Conservation (phyloP, 2,113 vertebrate genomes). For the Xiphophorus hellerii region DNA sequence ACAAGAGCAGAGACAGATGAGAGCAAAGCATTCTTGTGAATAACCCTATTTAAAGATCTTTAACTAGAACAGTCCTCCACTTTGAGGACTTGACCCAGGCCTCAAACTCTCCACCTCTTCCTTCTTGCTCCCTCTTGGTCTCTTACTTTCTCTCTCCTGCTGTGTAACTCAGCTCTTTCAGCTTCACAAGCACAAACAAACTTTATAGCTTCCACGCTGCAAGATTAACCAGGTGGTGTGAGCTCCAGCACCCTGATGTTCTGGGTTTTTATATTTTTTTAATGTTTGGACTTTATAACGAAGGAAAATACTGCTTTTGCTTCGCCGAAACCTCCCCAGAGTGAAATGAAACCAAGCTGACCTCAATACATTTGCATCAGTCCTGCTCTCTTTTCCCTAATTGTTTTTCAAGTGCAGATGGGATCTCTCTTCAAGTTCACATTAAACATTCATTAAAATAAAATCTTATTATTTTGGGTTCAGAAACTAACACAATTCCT, state of each 20-base stretch:
- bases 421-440: slow-evolving; percentile 19
- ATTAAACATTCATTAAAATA: slow-evolving; percentile 52
- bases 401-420: slow-evolving; percentile 50
- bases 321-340: slow-evolving; percentile 7
- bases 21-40: slow-evolving; percentile 51
- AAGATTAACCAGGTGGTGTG: slow-evolving; percentile 18
- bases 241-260: background rate
- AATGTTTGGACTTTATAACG: slow-evolving; percentile 29
- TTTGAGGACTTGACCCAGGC: slow-evolving; percentile 70
- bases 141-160: slow-evolving; percentile 16
- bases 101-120: slow-evolving; percentile 30
- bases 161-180: slow-evolving; percentile 26
- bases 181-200: slow-evolving; percentile 29
- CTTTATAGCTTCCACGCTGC: slow-evolving; percentile 22
- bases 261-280: slow-evolving; percentile 9
- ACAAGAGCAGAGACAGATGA: slow-evolving; percentile 62
- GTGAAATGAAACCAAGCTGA: slow-evolving; percentile 38
- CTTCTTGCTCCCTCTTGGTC: slow-evolving; percentile 25
- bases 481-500: slow-evolving; percentile 1
- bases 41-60: slow-evolving; percentile 78
- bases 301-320: background rate
- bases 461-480: slow-evolving; percentile 18
- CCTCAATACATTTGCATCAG: slow-evolving; percentile 47
- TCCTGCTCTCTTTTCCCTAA: slow-evolving; percentile 35
- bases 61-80: slow-evolving; percentile 73